Percentiles rank a stretch among this genome's conserved stretches.
These are phyloP conservation scores for Cassiopea xamachana DNA, from an alignment of 30 jellyfish, hydroid and myxozoan genomes.

Conservation along the genomic window DNA sequence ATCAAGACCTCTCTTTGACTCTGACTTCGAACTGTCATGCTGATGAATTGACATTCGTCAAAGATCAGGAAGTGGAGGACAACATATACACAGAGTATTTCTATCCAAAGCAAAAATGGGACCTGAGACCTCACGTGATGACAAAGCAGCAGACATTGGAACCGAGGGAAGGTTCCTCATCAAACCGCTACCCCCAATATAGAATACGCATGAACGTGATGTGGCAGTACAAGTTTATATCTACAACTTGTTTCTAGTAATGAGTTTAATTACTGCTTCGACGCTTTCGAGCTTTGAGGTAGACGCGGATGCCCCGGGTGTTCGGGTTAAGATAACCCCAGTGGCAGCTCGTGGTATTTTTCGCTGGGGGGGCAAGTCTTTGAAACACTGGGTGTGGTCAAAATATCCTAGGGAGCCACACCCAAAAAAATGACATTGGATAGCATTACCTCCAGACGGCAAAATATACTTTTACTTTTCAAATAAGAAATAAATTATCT, in stretches of 20 bases:
- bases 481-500: too few relatives aligned
- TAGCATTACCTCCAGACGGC: too few relatives aligned
- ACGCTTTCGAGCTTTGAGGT: slow-evolving; percentile 62
- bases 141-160: slow-evolving; percentile 1
- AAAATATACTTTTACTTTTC: too few relatives aligned
- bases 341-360: too few relatives aligned
- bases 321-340: slow-evolving; percentile 56
- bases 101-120: slow-evolving; percentile 58
- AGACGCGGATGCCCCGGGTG: slow-evolving; percentile 53
- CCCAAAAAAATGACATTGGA: too few relatives aligned
- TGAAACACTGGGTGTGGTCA: too few relatives aligned
- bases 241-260: slow-evolving; percentile 25
- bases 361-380: too few relatives aligned
- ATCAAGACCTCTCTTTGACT: too few relatives aligned
- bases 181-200: slow-evolving; percentile 63
- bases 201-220: slow-evolving; percentile 44
- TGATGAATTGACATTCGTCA: too few relatives aligned
- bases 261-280: slow-evolving; percentile 58
- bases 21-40: too few relatives aligned
- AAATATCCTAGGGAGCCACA: too few relatives aligned
- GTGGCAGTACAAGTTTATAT: slow-evolving; percentile 47
- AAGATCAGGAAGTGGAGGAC: slow-evolving; percentile 47
- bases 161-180: slow-evolving; percentile 46
- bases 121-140: slow-evolving; percentile 34
- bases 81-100: slow-evolving; percentile 62